Percentiles rank a stretch among this genome's conserved stretches.
phyloP scores from a whole-genome alignment of 2,797 vertebrate species.

The Clarias laeviceps region DNA sequence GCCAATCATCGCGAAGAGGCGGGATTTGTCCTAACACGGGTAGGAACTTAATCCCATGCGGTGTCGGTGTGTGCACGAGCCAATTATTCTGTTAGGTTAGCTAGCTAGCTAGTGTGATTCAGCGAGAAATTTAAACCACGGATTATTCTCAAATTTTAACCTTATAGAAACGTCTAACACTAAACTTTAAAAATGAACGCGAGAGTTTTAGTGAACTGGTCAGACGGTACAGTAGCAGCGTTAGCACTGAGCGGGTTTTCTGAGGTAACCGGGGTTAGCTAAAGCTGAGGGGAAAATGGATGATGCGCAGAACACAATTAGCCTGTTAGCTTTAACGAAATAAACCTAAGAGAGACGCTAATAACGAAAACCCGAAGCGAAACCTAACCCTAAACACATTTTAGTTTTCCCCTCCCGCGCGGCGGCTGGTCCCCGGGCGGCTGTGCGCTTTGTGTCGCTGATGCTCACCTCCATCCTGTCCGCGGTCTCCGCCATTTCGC shows the following conservation, averaged over 20 bases:
- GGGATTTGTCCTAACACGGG: constrained; percentile 1
- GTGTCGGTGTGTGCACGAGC: constrained; percentile 40
- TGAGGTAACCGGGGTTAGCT: constrained; percentile 6
- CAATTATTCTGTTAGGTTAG: background rate
- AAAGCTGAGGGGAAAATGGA: constrained; percentile 21
- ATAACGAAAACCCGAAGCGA: background rate
- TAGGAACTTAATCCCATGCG: constrained; percentile 43
- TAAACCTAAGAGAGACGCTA: background rate
- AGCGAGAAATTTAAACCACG: constrained; percentile 11
- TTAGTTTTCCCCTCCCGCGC: rapidly evolving
- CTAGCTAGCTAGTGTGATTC: constrained; percentile 30
- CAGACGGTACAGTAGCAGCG: no score
- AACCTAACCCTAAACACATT: background rate
- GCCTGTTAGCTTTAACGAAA: background rate
- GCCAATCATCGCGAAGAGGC: background rate
- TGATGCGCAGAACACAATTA: constrained; percentile 10
- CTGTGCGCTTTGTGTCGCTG: background rate
- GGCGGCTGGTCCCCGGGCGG: background rate
- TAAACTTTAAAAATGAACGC: background rate
- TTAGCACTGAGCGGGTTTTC: background rate
- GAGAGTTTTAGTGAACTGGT: background rate
- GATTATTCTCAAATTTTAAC: rapidly evolving
- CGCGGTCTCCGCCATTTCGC: constrained; percentile 83
- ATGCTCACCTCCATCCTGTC: constrained; percentile 80
- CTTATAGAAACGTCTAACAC: background rate